A percentile compares a stretch with the other conserved stretches of the same genome.
phyloP scores from a whole-genome alignment of 2,888 invertebrate genomes.

The Crematogaster levior region DNA sequence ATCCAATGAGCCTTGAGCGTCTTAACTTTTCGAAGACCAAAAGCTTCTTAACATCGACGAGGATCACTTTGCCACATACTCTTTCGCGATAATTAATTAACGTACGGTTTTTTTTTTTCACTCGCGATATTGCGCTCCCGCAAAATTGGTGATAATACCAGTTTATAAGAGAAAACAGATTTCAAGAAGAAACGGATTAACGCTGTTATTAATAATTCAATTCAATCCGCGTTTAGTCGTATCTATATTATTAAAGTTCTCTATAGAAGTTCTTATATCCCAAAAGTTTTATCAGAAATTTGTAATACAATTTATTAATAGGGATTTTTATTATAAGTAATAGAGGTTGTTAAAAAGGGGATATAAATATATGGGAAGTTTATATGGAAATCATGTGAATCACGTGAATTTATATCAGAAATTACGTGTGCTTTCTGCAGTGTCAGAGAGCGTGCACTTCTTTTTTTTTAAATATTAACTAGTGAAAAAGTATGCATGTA shows the following conservation, averaged over 20 bases:
- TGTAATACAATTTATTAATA: not conserved
- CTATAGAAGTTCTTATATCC: not conserved
- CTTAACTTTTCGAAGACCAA: slow-evolving; percentile 25
- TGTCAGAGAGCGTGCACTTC: not conserved
- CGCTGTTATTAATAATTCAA: not conserved
- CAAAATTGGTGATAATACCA: not conserved
- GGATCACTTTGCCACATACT: slow-evolving; percentile 4
- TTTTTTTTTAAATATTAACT: not conserved
- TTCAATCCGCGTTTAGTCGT: not conserved
- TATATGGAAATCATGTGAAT: not conserved
- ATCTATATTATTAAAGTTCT: slow-evolving; percentile 15
- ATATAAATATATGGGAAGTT: too few relatives aligned
- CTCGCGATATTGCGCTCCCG: not conserved
- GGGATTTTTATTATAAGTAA: not conserved
- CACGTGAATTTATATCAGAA: not conserved
- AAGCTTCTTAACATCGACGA: slow-evolving; percentile 4
- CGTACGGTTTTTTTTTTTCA: not conserved
- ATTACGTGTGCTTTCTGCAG: not conserved
- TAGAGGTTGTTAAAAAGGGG: not conserved
- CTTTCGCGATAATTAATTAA: slow-evolving; percentile 4
- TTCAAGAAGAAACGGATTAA: not conserved
- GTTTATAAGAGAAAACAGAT: not conserved
- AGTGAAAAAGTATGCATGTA: not conserved
- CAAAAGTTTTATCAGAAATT: not conserved
- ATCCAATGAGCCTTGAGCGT: slow-evolving; percentile 49